Conservation (phyloP, 2,888 invertebrate species). For the Phymatocera aterrima region DNA sequence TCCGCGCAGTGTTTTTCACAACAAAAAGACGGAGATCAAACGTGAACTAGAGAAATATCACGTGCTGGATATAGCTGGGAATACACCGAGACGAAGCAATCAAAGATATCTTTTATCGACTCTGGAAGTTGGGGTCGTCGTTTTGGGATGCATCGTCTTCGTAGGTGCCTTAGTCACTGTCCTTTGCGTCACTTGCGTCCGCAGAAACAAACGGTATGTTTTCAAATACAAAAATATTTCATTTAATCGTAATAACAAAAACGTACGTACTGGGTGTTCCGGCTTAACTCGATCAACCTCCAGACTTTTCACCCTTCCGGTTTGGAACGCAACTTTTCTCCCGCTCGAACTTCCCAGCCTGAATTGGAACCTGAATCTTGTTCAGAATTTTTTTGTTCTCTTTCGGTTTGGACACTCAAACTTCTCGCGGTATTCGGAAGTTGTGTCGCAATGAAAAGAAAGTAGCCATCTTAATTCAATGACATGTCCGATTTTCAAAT, state of each 20-base stretch:
- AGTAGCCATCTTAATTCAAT: no score
- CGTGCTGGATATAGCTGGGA: conserved; percentile 81
- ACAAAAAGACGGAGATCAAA: conserved; percentile 79
- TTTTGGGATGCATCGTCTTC: conserved; percentile 88
- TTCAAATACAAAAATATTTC: not conserved
- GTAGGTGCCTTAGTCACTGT: conserved; percentile 88
- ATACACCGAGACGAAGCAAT: conserved; percentile 70
- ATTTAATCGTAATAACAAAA: not conserved
- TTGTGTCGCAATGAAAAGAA: no score
- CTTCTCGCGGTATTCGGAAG: no score
- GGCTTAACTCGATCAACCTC: no score
- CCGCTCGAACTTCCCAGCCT: no score
- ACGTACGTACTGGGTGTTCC: no score
- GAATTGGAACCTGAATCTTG: no score
- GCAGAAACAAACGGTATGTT: conserved; percentile 79
- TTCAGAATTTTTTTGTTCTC: no score
- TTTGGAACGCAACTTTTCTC: no score
- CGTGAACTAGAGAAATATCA: conserved; percentile 82
- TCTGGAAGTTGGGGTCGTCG: conserved; percentile 88
- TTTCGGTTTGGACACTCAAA: no score
- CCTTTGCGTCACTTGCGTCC: conserved; percentile 85
- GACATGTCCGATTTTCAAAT: no score
- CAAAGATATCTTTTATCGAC: conserved; percentile 79
- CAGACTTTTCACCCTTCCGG: no score
- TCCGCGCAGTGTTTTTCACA: conserved; percentile 79